phyloP scores from a whole-genome alignment of 2,113 vertebrate species.

The Glareola pratincola region DNA sequence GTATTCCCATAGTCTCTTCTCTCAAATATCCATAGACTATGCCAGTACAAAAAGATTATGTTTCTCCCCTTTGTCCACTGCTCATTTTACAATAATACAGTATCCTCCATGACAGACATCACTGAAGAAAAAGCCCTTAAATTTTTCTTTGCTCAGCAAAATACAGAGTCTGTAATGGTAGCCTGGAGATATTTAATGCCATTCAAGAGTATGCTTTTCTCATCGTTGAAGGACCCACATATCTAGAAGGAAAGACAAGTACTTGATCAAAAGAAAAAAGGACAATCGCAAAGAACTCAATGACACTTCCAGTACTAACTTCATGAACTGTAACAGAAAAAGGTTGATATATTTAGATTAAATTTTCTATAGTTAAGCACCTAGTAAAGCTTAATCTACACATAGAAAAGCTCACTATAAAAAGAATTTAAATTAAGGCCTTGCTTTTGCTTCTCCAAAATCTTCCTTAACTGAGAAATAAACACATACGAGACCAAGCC shows the following conservation, averaged over 20 bases:
- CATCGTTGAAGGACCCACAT: neutral
- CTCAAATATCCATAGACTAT: neutral
- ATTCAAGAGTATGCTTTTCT: neutral
- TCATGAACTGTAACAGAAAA: neutral
- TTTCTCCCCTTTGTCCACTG: neutral
- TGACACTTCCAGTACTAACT: neutral
- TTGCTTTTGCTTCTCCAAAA: neutral
- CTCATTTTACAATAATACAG: neutral
- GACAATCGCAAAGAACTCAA: neutral
- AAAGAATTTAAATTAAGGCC: neutral
- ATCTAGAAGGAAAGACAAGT: neutral
- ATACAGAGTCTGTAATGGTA: neutral
- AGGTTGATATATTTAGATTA: neutral
- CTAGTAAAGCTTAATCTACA: neutral
- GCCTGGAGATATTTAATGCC: neutral
- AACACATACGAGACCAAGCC: neutral
- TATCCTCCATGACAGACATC: neutral
- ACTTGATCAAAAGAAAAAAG: neutral
- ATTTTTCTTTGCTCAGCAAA: neutral
- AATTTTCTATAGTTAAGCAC: neutral
- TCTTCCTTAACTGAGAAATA: neutral
- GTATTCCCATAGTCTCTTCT: rapidly evolving
- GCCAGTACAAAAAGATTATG: neutral
- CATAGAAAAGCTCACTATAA: neutral
- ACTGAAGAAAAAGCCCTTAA: neutral